Base-by-base conservation (phyloP, 2,888 invertebrate species). In the Hemaris fuciformis region DNA sequence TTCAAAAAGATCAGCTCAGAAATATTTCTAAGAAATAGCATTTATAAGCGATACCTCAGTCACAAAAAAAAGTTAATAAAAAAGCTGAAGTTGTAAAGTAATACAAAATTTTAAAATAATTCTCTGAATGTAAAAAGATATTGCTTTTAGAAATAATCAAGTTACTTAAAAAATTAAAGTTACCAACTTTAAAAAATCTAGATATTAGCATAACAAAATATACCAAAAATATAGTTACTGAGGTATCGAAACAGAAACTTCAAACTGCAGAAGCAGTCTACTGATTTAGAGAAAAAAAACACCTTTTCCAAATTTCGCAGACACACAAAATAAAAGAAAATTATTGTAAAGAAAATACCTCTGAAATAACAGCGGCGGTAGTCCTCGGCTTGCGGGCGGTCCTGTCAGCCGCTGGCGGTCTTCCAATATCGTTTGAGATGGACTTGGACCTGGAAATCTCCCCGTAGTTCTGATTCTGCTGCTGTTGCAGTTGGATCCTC, bases 401-500 rank as follows among this genome's bases (percentile, higher is more conserved):
- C 53, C 53, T 10, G 13, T 89, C 91, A 0, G 89, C 70, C 0
- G 88, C 84, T 0, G 92, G 92, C 0, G 91, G 92, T 53, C 91
- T 73, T 0, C 94, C 94, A 46, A 94, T 94, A 74, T 94, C 94
- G 71, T 93, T 94, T 0, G 91, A 91, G 57, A 94, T 94, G 0
- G 94, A 94, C 70, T 94, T 94, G 0, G 94, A 94, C 59, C 91
- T 78, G 0, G 91, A 79, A 13, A 92, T 91, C 61, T 92, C 91
- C 0, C 86, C 84, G 64, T 84, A 88, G 57, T 80, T 85, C 67
- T 87, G 84, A n/a, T 81, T 83, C 60, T 69, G n/a, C 6, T 74
- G 75, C 59, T 81, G 81, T 15, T 83, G 83, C 57, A 87, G 83
- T 57, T 89, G 87, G 0, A 91, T 72, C 62, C 93, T 77, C 65